Conservation (phyloP, 1,140 invertebrate genomes). For the Hypothenemus hampei region DNA sequence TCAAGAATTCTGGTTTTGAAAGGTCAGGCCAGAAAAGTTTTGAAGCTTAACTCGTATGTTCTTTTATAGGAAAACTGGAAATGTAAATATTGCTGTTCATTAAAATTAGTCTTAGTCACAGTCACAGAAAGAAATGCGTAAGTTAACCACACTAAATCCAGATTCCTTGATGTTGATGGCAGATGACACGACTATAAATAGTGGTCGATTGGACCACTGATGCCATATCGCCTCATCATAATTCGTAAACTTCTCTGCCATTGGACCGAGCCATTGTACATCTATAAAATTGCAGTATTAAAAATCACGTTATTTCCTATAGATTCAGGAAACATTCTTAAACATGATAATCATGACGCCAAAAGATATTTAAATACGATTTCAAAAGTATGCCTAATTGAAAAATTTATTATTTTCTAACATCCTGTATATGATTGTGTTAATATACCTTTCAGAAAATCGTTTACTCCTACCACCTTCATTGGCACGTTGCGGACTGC, state of each 20-base stretch:
- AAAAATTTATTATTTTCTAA: not conserved
- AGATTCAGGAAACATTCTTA: not conserved
- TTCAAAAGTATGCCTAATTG: not conserved
- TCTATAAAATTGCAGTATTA: conserved; percentile 18
- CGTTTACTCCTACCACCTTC: conserved; percentile 36
- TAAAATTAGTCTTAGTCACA: too few species aligned
- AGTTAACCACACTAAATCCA: conserved; percentile 25
- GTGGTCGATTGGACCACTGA: conserved; percentile 5
- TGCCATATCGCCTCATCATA: conserved; percentile 46
- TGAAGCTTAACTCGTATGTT: too few species aligned
- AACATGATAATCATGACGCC: too few species aligned
- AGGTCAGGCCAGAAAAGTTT: too few species aligned
- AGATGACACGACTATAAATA: conserved; percentile 5
- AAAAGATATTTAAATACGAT: not conserved
- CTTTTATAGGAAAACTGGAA: too few species aligned
- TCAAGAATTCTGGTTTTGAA: too few species aligned
- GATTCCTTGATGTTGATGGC: conserved; percentile 16
- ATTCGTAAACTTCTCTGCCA: conserved; percentile 55
- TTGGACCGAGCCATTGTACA: conserved; percentile 35
- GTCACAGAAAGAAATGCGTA: too few species aligned
- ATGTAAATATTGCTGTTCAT: too few species aligned
- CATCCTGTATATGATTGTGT: conserved; percentile 34
- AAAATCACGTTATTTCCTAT: not conserved
- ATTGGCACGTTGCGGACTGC: conserved; percentile 51
- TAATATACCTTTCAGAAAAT: conserved; percentile 37